phyloP scores from a whole-genome alignment of 1,140 invertebrate species.

The Trypoxylus dichotomus region DNA sequence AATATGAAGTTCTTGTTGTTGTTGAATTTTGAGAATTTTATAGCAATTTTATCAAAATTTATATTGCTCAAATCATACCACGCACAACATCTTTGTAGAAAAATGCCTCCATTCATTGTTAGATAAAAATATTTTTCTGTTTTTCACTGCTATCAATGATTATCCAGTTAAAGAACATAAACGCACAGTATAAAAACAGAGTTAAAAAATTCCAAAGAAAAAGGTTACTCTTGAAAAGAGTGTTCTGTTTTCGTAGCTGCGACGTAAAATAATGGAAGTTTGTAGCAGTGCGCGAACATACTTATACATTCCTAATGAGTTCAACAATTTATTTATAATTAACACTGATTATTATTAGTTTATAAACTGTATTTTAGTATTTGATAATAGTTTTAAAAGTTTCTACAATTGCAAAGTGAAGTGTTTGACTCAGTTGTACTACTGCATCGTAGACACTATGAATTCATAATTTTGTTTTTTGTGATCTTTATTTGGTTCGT shows the following conservation, averaged over 20 bases:
- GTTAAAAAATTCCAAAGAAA: too few species aligned
- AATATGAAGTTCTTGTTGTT: too few species aligned
- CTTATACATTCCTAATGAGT: background rate
- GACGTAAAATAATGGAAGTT: background rate
- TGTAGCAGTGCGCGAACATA: background rate
- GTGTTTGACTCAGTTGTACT: too few species aligned
- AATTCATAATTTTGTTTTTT: too few species aligned
- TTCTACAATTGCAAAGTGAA: too few species aligned
- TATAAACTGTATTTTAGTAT: background rate
- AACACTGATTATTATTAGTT: background rate
- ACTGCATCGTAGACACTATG: too few species aligned
- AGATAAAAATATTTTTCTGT: background rate
- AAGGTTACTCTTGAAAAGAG: background rate
- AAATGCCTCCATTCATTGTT: background rate
- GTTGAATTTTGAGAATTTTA: too few species aligned
- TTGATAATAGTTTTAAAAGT: too few species aligned
- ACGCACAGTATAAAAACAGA: too few species aligned
- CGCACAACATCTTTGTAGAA: background rate
- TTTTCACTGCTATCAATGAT: too few species aligned
- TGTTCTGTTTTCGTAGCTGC: background rate
- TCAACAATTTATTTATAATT: background rate
- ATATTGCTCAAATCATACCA: background rate
- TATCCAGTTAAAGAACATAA: too few species aligned
- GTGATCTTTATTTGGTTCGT: too few species aligned
- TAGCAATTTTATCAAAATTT: background rate